These are phyloP conservation scores for Nephrotoma flavescens DNA, from an alignment of 2,888 invertebrate genomes.

Conservation along the genomic window DNA sequence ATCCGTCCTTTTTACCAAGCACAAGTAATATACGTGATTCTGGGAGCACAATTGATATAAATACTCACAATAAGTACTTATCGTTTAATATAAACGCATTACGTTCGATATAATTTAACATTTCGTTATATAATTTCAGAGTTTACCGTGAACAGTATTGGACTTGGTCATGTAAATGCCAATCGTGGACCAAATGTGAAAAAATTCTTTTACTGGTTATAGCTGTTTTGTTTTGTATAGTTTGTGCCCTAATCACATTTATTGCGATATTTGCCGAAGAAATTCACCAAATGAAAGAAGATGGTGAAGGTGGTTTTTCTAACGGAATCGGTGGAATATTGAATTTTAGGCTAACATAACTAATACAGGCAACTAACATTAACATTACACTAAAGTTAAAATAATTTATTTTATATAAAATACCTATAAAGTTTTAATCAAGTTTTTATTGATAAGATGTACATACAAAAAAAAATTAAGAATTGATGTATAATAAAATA, in stretches of 20 bases:
- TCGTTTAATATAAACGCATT: not conserved
- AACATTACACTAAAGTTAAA: not conserved
- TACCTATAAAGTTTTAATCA: not conserved
- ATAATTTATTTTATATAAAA: not conserved
- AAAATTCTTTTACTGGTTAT: not conserved
- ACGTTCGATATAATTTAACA: not conserved
- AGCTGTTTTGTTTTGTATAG: not conserved
- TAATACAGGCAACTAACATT: not conserved
- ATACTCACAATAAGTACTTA: not conserved
- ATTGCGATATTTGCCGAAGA: not conserved
- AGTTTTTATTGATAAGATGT: not conserved
- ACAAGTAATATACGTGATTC: not conserved
- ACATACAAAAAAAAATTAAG: not conserved
- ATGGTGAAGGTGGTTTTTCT: not conserved
- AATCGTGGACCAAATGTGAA: not conserved
- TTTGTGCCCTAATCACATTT: not conserved
- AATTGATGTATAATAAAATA: not conserved
- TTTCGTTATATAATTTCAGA: not conserved
- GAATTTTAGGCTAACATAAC: not conserved
- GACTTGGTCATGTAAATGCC: not conserved
- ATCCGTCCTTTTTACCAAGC: not conserved
- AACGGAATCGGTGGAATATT: not conserved
- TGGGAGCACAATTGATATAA: not conserved
- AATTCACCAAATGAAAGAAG: not conserved
- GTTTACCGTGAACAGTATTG: not conserved